Percentiles rank a stretch among this genome's conserved stretches.
Conservation (phyloP, 2,888 invertebrate genomes). For the Ferdinandea cuprea region DNA sequence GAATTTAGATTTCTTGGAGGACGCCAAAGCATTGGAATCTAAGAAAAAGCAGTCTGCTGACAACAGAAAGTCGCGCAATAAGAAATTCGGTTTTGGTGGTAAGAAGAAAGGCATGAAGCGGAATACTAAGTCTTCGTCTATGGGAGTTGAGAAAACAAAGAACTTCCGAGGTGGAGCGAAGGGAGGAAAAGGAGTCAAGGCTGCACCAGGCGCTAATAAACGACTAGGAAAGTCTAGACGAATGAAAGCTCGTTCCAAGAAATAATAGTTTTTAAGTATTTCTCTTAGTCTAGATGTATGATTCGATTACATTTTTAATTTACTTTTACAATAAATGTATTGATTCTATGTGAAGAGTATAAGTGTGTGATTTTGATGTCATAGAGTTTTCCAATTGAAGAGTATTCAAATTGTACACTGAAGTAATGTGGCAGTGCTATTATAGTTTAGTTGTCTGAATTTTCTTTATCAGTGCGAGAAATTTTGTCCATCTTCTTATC, state of each 20-base stretch:
- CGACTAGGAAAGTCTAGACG: conserved; percentile 85
- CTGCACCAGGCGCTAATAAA: conserved; percentile 82
- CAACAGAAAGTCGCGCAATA: conserved; percentile 89
- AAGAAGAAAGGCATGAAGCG: conserved; percentile 95
- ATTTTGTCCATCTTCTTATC: no score
- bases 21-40: conserved; percentile 83
- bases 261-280: conserved; percentile 65
- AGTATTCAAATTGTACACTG: neutral
- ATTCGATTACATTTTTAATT: conserved; percentile 25
- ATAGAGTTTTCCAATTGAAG: neutral
- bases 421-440: no score
- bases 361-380: neutral
- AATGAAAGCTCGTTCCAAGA: conserved; percentile 80
- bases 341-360: neutral
- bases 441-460: no score
- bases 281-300: conserved; percentile 42
- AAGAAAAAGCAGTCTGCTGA: conserved; percentile 81
- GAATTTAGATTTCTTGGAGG: conserved; percentile 92
- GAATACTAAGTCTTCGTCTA: conserved; percentile 91
- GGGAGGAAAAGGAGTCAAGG: conserved; percentile 77
- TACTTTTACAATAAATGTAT: conserved; percentile 47
- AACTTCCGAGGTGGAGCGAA: conserved; percentile 76
- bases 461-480: no score
- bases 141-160: conserved; percentile 79
- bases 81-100: conserved; percentile 97